Base-by-base conservation (phyloP, 2,113 vertebrate species). In the Saccopteryx bilineata region DNA sequence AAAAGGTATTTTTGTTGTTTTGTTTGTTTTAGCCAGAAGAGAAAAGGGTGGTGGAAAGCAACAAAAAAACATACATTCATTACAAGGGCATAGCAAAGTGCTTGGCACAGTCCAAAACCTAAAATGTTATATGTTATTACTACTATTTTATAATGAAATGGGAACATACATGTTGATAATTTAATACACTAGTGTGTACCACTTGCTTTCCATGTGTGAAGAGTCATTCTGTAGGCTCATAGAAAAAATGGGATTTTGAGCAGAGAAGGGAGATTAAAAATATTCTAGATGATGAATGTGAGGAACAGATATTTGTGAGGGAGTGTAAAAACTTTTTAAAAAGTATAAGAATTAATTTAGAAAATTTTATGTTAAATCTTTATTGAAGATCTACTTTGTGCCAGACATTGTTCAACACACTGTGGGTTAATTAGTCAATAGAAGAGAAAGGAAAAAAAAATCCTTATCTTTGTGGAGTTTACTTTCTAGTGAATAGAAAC, bases 91-190 rank as follows among this genome's bases (percentile, higher is more conserved):
- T 33, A 85, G 6, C 74, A 61, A 71, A 78, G 5, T 88, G 8
- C 5, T 24, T 76, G n/a, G 46, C 14, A 46, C 21, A 71, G 87
- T 48, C 33, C 63, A 71, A 88, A 60, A 54, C 14, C 26, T 78
- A 78, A 79, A 72, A 52, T 80, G 5, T 72, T 93, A 93, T 6
- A 13, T 54, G 63, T 72, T 69, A 66, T 46, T 90, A 56, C 48
- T 72, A 39, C 15, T 50, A 54, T 63, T 88, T 75, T 84, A 63
- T 69, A 83, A 83, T 21, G 15, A 83, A 95, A 69, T 72, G n/a
- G 10, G 23, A 65, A 80, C 56, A 58, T 58, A 39, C 9, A 61
- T n/a, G 15, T 1, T 89, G 6, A 33, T 79, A 28, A 65, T 1
- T 28, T 78, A 33, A 85, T 72, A 80, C 79, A 56, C 9, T 87